Evolutionary conservation across 2,113 vertebrate genomes (phyloP).

Genomic region (Bettongia penicillata): DNA sequence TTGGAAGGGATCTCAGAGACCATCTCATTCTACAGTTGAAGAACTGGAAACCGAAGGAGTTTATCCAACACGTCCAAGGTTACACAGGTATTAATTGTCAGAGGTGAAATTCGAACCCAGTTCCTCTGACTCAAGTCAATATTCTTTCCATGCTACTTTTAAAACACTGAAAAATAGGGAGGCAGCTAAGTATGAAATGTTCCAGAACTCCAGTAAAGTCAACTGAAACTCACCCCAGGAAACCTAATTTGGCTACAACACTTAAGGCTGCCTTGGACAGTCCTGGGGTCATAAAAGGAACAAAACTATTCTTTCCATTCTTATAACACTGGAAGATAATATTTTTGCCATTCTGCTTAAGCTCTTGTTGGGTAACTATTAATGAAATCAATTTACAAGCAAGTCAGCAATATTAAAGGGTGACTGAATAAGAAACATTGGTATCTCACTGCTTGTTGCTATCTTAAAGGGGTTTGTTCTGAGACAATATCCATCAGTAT

Average conservation of each 20-base stretch:
- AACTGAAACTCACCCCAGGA: not conserved
- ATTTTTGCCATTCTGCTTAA: not conserved
- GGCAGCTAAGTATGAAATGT: not conserved
- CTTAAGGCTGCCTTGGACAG: not conserved
- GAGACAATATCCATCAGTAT: not conserved
- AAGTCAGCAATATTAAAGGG: not conserved
- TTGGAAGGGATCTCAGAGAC: not conserved
- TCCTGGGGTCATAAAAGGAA: not conserved
- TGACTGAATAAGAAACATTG: not conserved
- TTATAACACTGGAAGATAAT: not conserved
- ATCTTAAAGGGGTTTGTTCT: not conserved
- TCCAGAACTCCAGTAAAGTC: not conserved
- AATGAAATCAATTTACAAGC: not conserved
- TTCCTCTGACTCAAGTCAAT: not conserved
- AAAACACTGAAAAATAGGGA: not conserved
- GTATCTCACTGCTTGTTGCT: not conserved
- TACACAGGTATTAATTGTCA: not conserved
- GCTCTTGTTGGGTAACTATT: not conserved
- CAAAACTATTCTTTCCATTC: not conserved
- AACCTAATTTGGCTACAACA: not conserved
- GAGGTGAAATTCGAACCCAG: not conserved
- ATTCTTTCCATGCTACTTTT: not conserved
- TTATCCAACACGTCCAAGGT: not conserved
- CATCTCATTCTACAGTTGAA: not conserved
- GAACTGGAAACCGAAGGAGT: no score